Evolutionary conservation across 1,140 invertebrate species (phyloP).

Genomic region (Teleopsis dalmanni): DNA sequence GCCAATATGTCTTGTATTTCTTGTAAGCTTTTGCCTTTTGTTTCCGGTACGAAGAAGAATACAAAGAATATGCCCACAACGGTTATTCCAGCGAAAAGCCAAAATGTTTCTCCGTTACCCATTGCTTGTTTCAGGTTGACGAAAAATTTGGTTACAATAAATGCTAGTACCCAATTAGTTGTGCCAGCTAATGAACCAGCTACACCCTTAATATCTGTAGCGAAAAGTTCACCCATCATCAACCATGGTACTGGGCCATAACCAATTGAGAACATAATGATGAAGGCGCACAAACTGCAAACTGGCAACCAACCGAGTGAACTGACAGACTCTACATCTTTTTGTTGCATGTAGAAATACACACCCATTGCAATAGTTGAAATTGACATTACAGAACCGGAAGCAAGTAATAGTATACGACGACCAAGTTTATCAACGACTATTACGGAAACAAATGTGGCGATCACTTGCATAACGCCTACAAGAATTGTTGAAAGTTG

Average conservation of each 20-base stretch:
- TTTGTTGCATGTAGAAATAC: slow-evolving; percentile 55
- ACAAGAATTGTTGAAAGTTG: slow-evolving; percentile 62
- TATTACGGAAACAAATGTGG: slow-evolving; percentile 59
- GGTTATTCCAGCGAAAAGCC: slow-evolving; percentile 69
- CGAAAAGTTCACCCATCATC: slow-evolving; percentile 67
- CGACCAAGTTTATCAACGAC: slow-evolving; percentile 73
- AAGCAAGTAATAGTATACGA: slow-evolving; percentile 59
- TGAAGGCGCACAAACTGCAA: slow-evolving; percentile 63
- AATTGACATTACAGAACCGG: slow-evolving; percentile 55
- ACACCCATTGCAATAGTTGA: slow-evolving; percentile 54
- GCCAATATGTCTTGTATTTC: slow-evolving; percentile 65
- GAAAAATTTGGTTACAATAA: slow-evolving; percentile 75
- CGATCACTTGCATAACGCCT: slow-evolving; percentile 67
- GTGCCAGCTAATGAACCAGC: slow-evolving; percentile 64
- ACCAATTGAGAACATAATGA: slow-evolving; percentile 68
- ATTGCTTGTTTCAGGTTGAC: slow-evolving; percentile 51
- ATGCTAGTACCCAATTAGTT: slow-evolving; percentile 72
- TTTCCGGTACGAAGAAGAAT: slow-evolving; percentile 76
- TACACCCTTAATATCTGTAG: slow-evolving; percentile 67
- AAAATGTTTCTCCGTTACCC: slow-evolving; percentile 62
- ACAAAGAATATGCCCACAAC: slow-evolving; percentile 64
- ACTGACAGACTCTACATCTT: slow-evolving; percentile 44
- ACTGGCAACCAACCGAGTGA: slow-evolving; percentile 65
- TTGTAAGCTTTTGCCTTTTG: slow-evolving; percentile 79
- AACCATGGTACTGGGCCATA: slow-evolving; percentile 75